phyloP scores from a whole-genome alignment of 2,113 vertebrate genomes.

The Protobothrops mucrosquamatus region DNA sequence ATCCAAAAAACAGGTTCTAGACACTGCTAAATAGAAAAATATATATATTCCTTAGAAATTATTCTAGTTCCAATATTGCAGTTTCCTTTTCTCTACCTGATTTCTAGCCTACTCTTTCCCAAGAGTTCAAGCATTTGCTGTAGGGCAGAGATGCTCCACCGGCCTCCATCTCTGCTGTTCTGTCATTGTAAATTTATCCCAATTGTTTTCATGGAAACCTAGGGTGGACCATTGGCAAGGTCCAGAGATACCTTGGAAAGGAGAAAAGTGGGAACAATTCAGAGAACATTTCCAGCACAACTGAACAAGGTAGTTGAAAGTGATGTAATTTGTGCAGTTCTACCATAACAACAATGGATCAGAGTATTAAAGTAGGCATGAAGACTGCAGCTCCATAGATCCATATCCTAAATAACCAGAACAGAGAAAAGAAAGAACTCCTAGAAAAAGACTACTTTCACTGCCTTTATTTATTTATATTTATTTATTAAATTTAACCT shows the following conservation, averaged over 20 bases:
- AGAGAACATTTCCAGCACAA: background rate
- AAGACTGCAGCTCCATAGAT: background rate
- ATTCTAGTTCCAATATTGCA: background rate
- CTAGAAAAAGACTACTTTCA: background rate
- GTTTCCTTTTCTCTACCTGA: background rate
- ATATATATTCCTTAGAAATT: background rate
- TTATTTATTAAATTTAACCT: background rate
- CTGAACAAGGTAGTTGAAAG: background rate
- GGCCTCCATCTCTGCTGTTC: background rate
- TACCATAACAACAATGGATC: background rate
- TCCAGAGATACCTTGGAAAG: background rate
- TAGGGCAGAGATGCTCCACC: background rate
- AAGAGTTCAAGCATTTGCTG: background rate
- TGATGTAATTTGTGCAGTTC: background rate
- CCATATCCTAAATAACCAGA: background rate
- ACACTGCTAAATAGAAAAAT: constrained; percentile 6
- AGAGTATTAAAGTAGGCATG: background rate
- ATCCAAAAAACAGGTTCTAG: background rate
- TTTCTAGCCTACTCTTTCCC: background rate
- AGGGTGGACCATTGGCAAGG: constrained; percentile 1
- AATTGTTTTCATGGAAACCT: background rate
- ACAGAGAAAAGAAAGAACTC: background rate
- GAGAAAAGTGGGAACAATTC: background rate
- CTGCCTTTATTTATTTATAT: background rate
- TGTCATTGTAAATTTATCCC: background rate